Evolutionary conservation across 2,113 vertebrate genomes (phyloP).

Genomic region (Chrysochloris asiatica): DNA sequence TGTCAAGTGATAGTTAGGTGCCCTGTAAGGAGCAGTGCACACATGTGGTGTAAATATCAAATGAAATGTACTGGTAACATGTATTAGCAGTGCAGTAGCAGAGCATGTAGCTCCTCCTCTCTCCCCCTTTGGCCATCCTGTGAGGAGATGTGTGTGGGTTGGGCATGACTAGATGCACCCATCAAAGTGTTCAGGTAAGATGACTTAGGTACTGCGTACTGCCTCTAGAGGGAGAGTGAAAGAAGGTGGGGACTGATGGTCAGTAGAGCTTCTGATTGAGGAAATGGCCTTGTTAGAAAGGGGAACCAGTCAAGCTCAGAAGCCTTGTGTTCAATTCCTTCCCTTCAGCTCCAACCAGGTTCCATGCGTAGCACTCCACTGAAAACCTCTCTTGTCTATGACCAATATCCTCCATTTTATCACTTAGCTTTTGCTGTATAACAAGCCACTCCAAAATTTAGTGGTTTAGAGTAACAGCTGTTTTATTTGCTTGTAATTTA

Average conservation of each 20-base stretch:
- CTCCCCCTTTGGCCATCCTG: fast-evolving
- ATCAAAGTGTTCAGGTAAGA: background rate
- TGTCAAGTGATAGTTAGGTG: background rate
- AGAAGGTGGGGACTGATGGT: background rate
- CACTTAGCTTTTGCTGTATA: slow-evolving; percentile 35
- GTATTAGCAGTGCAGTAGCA: background rate
- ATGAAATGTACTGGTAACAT: background rate
- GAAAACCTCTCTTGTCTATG: slow-evolving; percentile 3
- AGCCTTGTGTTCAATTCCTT: background rate
- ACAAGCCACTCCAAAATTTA: background rate
- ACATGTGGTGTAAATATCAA: background rate
- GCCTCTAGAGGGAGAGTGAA: background rate
- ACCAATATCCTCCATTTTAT: background rate
- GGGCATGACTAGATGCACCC: background rate
- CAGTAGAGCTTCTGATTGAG: background rate
- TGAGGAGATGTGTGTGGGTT: background rate
- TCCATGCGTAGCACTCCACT: background rate
- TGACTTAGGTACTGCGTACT: background rate
- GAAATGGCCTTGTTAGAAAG: slow-evolving; percentile 9
- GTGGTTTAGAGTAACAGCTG: background rate
- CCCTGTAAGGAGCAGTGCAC: background rate
- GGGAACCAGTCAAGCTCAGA: background rate
- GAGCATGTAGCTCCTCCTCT: background rate
- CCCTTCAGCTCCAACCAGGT: background rate
- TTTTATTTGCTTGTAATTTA: slow-evolving; percentile 23